Evolutionary conservation across 2,888 invertebrate species (phyloP).

Genomic region (Leptothorax acervorum): DNA sequence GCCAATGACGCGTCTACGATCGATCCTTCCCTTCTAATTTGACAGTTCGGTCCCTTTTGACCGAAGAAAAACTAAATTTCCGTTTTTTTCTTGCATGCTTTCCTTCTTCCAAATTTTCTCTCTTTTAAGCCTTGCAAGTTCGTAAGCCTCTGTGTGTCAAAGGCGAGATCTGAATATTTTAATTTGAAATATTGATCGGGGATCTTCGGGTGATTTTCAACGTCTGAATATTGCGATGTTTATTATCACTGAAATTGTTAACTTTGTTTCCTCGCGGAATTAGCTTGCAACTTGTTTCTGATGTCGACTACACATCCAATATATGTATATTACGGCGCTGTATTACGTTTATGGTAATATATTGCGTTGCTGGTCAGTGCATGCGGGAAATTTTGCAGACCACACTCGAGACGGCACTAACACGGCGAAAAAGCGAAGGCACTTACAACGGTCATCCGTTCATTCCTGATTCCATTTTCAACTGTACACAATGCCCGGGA

Average conservation of each 20-base stretch:
- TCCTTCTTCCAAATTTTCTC: not conserved
- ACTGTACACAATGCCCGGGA: slow-evolving; percentile 27
- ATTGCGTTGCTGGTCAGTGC: not conserved
- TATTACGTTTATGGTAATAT: not conserved
- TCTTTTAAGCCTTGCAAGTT: not conserved
- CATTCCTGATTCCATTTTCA: slow-evolving; percentile 44
- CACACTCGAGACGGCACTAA: not conserved
- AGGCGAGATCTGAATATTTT: slow-evolving; percentile 14
- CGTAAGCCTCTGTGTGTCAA: not conserved
- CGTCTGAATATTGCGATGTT: not conserved
- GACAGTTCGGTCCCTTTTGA: not conserved
- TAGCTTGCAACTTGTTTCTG: not conserved
- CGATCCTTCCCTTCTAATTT: slow-evolving; percentile 10
- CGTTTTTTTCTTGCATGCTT: not conserved
- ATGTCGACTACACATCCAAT: not conserved
- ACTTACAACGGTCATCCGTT: slow-evolving; percentile 7
- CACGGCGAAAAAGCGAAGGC: slow-evolving; percentile 6
- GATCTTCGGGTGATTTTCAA: not conserved
- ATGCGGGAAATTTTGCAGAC: not conserved
- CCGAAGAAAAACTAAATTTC: not conserved
- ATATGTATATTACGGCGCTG: not conserved
- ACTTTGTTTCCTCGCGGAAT: slow-evolving; percentile 21
- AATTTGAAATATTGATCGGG: not conserved
- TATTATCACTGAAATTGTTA: not conserved
- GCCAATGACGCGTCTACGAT: not conserved